Base-by-base conservation (phyloP, 2,888 invertebrate species). In the Dastarcus helophoroides region DNA sequence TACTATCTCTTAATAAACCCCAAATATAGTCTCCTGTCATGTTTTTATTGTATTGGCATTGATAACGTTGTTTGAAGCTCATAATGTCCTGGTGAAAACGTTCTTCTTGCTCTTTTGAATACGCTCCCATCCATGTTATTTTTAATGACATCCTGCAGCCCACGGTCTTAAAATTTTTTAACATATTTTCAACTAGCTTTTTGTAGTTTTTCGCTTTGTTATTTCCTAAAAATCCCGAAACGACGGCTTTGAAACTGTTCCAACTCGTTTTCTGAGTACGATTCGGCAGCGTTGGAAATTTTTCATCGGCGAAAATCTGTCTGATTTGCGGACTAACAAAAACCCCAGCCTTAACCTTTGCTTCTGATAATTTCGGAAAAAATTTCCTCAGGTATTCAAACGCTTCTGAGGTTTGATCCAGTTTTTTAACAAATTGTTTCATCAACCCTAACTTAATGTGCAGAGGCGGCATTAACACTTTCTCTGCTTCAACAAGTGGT, bases 101-200 rank as follows among this genome's bases (percentile, higher is more conserved):
- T 37, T 51, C 44, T 26, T 44, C 47, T 41, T 49, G 47, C 28
- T 52, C 44, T 37, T 51, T 46, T 11, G 41, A 48, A 23, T 43
- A 43, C 5, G 35, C 40, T 23, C 44, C 45, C 40, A 48, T 41
- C 26, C 46, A 48, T 14, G 47, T 32, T 37, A 53, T 19, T 43
- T 51, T 50, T 13, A 41, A 23, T 15, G 43, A 44, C 43, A 50
- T 34, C 38, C 42, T 40, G 42, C 42, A 35, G 22, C 34, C 41
- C 33, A 42, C 35, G 16, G 19, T 17, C 27, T 35, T 28, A 32
- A 36, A 45, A 17, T 31, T 43, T 24, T 33, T 25, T 24, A 51
- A 26, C 42, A 52, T 40, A 14, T 37, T n/a, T n/a, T 31, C 31
- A 21, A 53, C 36, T 7, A 50, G 17, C 14, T 46, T 14, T 35